Base-by-base conservation (phyloP, 2,888 invertebrate species). In the Tipula lateralis region DNA sequence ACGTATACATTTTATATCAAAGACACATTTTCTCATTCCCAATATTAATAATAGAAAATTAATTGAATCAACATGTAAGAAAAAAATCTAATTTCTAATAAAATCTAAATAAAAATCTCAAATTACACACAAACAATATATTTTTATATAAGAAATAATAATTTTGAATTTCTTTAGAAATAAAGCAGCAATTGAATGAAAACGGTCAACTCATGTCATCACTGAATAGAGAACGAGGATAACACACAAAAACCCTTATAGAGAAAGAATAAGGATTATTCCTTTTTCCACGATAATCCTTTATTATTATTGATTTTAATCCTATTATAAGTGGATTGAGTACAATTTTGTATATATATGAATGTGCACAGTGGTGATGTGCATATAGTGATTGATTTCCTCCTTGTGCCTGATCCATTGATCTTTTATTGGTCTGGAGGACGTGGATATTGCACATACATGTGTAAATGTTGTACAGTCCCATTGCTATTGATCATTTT, bases 31-130 rank as follows among this genome's bases (percentile, higher is more conserved):
- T 13, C 50, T 50, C 50, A 50, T 50, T 19, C 6, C 16, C 50
- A 19, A 50, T 19, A 2, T 6, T 2, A n/a, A 19, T 19, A 6
- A 19, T 50, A 5, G 19, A 6, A 19, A 50, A 19, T 50, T 50
- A 50, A 50, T 50, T 19, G 19, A 50, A 50, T 50, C 13, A 39
- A 32, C 5, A 32, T 5, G 2, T n/a, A n/a, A n/a, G 9, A 44
- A 44, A 39, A 39, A 44, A 50, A 50, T 50, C 12, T 39, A 39
- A 39, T 39, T 39, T 50, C 50, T 50, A 50, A 50, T 50, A 50
- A 50, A 50, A 50, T 50, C 50, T 50, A 50, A 50, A 50, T 50
- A 50, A 50, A 50, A 50, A 50, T 50, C 50, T 50, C 50, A 50
- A 50, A 50, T 50, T 50, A 50, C 50, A 50, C 19, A 50, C 5